Conservation (phyloP, 2,888 invertebrate genomes). For the Dasypolia templi region DNA sequence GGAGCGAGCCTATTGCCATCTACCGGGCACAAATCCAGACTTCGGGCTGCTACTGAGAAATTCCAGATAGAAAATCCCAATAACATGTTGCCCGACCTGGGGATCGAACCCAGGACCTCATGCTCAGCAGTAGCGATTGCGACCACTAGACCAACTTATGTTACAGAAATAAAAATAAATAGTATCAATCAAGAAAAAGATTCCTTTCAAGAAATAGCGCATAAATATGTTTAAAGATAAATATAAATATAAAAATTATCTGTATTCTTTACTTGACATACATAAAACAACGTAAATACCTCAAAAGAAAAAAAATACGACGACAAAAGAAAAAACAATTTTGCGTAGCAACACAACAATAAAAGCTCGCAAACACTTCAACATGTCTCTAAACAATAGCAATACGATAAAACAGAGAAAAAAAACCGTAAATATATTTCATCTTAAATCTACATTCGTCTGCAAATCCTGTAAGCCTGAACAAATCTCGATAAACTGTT, state of each 20-base stretch:
- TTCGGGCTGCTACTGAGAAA: too few relatives aligned
- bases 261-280: background rate
- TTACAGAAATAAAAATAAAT: constrained; percentile 1
- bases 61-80: too few relatives aligned
- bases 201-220: background rate
- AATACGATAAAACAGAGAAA: constrained; percentile 21
- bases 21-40: too few relatives aligned
- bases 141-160: too few relatives aligned
- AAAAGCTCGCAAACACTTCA: constrained; percentile 3
- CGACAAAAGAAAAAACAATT: background rate
- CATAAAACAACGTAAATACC: background rate
- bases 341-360: background rate
- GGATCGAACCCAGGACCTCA: too few relatives aligned
- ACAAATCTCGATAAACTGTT: constrained; percentile 72
- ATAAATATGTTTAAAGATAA: background rate
- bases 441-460: constrained; percentile 51
- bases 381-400: constrained; percentile 21
- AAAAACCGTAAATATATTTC: constrained; percentile 36
- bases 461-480: constrained; percentile 63
- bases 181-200: background rate
- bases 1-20: too few relatives aligned
- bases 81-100: too few relatives aligned
- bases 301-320: background rate
- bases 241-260: too few relatives aligned
- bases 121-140: too few relatives aligned